Evolutionary conservation across 1,140 invertebrate species (phyloP), one percentile per base, ranked within the genome.

Genomic region (Brachionus calyciflorus): DNA sequence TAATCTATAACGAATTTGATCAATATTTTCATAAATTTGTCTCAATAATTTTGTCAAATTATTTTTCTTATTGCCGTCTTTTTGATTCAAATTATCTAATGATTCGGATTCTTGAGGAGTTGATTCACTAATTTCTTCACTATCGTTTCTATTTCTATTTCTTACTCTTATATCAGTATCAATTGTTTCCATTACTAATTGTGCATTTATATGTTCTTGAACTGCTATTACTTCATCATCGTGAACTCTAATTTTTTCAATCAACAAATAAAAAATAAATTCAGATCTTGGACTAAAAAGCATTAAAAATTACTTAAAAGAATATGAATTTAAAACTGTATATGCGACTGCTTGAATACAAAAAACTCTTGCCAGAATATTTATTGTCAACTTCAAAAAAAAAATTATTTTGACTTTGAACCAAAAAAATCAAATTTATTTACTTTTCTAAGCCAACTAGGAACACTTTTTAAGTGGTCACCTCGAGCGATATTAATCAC

Each of bases 301-400:
- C 17, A 19, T 17, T 24, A 40, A 1, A 17, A 17, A 7, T 46
- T 70, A 70, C 69, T 48, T 73, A 21, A 73, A 73, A 26, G 46
- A n/a, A 55, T 73, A 73, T 24, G 69, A 51, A 17, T 73, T 73
- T 49, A 73, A 30, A 6, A 73, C 69, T 26, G 69, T 73, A 24
- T 73, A 73, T 12, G 69, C 51, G 10, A 73, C 33, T 30, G 69
- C 46, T 51, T 73, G 69, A 51, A 73, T 40, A 28, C 69, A 73
- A 33, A 73, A 73, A 40, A 73, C 30, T 55, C 19, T 73, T 21
- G 69, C 30, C 24, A 73, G 33, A 51, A 73, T 33, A 40, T 51
- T 73, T n/a, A 73, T 28, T 33, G 69, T 73, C 3, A 73, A 12
- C 69, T 73, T 73, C 3, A 73, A 44, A 14, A 7, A 3, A 14